A percentile compares a stretch with the other conserved stretches of the same genome.
Evolutionary conservation across 2,888 invertebrate species (phyloP).

Genomic region (Nasonovia ribisnigri): DNA sequence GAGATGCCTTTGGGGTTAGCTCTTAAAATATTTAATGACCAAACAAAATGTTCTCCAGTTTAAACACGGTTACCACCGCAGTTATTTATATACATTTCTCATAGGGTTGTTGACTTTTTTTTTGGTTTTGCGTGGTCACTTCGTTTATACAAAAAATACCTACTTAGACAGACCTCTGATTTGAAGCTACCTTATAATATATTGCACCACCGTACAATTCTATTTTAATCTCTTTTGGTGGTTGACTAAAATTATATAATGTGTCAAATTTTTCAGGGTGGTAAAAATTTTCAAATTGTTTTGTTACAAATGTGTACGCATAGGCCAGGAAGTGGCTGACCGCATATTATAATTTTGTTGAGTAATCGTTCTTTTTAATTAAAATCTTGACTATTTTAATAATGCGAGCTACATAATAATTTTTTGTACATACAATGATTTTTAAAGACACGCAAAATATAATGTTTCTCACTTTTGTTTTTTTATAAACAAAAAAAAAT

Average conservation of each 20-base stretch:
- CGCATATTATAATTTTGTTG: not conserved
- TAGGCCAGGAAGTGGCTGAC: not conserved
- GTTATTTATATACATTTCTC: not conserved
- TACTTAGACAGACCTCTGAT: not conserved
- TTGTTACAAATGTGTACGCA: not conserved
- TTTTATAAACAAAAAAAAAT: not conserved
- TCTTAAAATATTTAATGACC: slow-evolving; percentile 38
- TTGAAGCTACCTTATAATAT: not conserved
- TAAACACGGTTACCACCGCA: not conserved
- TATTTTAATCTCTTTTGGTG: not conserved
- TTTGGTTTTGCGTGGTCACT: not conserved
- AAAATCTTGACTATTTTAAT: not conserved
- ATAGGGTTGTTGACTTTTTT: not conserved
- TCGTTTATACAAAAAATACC: not conserved
- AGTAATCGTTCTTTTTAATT: not conserved
- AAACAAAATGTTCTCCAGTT: not conserved
- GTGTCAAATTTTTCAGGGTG: not conserved
- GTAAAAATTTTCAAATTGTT: not conserved
- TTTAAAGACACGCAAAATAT: not conserved
- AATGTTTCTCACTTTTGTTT: not conserved
- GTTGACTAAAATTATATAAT: not conserved
- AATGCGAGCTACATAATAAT: not conserved
- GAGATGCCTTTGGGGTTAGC: not conserved
- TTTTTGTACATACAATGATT: not conserved
- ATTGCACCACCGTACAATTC: not conserved